Evolutionary conservation across 2,797 vertebrate genomes (phyloP).

Genomic region (Macrochelys suwanniensis): DNA sequence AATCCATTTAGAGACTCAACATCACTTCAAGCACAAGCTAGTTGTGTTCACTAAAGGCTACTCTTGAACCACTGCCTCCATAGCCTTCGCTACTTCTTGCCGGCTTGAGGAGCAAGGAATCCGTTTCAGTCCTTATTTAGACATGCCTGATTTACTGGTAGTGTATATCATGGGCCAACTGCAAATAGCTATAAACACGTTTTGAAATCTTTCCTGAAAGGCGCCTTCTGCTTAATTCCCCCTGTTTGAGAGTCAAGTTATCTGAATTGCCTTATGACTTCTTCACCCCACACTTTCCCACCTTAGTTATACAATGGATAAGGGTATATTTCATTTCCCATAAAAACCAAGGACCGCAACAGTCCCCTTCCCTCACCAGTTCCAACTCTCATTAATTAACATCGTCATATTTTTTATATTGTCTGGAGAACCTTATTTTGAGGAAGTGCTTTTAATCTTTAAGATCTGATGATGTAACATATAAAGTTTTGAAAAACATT

Average conservation of each 20-base stretch:
- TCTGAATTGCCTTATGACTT: neutral
- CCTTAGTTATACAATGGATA: constrained; percentile 39
- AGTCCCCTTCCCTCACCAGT: neutral
- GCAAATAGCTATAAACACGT: neutral
- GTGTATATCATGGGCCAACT: neutral
- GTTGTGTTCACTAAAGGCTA: neutral
- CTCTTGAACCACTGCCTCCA: neutral
- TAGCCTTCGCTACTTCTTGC: neutral
- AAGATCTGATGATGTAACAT: neutral
- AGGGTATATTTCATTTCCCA: constrained; percentile 8
- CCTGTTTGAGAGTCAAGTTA: no score
- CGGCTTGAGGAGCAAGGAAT: neutral
- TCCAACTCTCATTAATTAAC: constrained; percentile 15
- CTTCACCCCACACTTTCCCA: constrained; percentile 35
- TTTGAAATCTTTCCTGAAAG: neutral
- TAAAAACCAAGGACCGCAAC: neutral
- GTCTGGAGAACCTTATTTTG: neutral
- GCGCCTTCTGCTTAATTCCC: neutral
- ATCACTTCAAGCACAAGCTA: neutral
- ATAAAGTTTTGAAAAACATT: neutral
- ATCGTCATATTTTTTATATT: neutral
- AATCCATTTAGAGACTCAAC: neutral
- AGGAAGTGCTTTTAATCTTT: neutral
- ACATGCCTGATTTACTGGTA: neutral
- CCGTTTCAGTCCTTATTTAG: neutral